A percentile compares a stretch with the other conserved stretches of the same genome.
These are phyloP conservation scores for Drosophila atripex DNA, from an alignment of 2,888 invertebrate species.

Conservation along the genomic window DNA sequence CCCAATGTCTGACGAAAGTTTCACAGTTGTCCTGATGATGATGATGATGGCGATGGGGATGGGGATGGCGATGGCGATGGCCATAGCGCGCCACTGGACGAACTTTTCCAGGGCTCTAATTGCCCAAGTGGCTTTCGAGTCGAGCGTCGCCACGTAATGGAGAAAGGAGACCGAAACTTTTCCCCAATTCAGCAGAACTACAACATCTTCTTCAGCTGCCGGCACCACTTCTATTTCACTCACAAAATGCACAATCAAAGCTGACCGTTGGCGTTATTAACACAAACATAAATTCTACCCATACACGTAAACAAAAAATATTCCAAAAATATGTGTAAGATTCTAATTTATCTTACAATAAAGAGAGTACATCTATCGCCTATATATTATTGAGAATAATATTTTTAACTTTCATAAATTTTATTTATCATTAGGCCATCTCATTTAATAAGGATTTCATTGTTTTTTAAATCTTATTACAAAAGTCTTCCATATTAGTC, in stretches of 20 bases:
- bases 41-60: conserved; percentile 21
- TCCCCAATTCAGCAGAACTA: conserved; percentile 28
- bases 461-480: no score
- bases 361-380: no score
- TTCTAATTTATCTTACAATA: no score
- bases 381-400: no score
- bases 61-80: conserved; percentile 25
- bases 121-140: conserved; percentile 75
- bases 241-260: conserved; percentile 71
- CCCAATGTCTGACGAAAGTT: conserved; percentile 64
- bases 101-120: conserved; percentile 68
- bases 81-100: conserved; percentile 38
- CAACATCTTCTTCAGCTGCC: conserved; percentile 29
- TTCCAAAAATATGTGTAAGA: not conserved
- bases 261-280: conserved; percentile 66
- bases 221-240: conserved; percentile 18
- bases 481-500: not conserved
- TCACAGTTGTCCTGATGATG: conserved; percentile 53
- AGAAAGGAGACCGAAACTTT: conserved; percentile 49
- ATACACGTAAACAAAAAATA: not conserved
- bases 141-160: conserved; percentile 58
- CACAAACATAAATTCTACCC: conserved; percentile 53
- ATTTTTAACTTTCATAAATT: no score
- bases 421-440: no score
- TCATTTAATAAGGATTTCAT: no score